A percentile compares a stretch with the other conserved stretches of the same genome.
phyloP scores from a whole-genome alignment of 37 sponge, comb jelly and placozoan species.

The Beroe ovata region DNA sequence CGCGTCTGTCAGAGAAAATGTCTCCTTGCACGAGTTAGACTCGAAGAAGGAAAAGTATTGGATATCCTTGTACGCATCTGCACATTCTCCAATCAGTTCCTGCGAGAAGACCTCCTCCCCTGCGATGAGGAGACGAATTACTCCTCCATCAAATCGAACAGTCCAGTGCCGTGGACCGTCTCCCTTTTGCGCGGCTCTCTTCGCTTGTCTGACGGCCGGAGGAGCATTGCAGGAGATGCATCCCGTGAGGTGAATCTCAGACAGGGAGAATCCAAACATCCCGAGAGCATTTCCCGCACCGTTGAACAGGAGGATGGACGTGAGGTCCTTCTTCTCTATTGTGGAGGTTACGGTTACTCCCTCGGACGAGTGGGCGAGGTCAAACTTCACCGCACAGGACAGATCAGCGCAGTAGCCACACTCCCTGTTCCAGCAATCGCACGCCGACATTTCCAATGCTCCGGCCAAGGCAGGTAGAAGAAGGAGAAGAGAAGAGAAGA shows the following conservation, averaged over 20 bases:
- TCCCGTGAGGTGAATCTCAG: neutral
- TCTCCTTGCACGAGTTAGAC: neutral
- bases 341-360: neutral
- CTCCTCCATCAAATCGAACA: neutral
- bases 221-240: neutral
- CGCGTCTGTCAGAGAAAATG: neutral
- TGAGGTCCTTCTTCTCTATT: neutral
- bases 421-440: constrained; percentile 13
- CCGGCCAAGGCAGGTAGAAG: neutral
- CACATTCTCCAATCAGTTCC: neutral
- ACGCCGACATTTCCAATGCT: neutral
- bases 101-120: neutral
- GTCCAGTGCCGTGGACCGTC: neutral
- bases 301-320: constrained; percentile 15
- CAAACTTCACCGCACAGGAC: neutral
- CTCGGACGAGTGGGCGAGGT: neutral
- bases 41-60: neutral
- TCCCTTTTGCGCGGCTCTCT: neutral
- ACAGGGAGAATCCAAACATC: neutral
- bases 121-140: neutral
- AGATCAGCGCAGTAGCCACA: constrained; percentile 20
- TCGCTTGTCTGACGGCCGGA: neutral
- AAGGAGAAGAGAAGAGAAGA: neutral
- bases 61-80: neutral
- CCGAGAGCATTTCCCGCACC: constrained; percentile 13